Conservation (phyloP, 2,113 vertebrate species). For the Todiramphus chloris region DNA sequence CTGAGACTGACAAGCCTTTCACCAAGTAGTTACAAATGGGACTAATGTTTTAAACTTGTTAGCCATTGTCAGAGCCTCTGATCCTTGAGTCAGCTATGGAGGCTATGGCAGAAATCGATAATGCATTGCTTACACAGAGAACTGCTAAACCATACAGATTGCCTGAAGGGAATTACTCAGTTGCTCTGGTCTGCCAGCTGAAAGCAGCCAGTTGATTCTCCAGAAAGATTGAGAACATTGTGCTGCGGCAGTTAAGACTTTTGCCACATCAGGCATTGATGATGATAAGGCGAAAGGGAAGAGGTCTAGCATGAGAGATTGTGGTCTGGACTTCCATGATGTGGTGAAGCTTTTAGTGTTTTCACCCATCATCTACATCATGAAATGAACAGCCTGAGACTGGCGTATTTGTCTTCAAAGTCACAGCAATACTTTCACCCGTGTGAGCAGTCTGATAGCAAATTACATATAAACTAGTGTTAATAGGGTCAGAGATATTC, state of each 20-base stretch:
- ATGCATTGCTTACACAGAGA: conserved; percentile 71
- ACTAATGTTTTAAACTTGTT: conserved; percentile 85
- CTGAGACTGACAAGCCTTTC: conserved; percentile 77
- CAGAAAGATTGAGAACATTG: conserved; percentile 47
- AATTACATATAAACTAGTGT: background rate
- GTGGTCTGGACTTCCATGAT: background rate
- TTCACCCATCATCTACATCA: background rate
- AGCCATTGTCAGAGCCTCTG: conserved; percentile 78
- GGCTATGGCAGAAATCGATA: conserved; percentile 77
- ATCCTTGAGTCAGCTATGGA: conserved; percentile 76
- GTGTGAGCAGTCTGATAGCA: conserved; percentile 19
- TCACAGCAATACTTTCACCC: background rate
- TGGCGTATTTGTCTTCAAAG: background rate
- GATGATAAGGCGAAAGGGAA: background rate
- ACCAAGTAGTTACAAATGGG: conserved; percentile 78
- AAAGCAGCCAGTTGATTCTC: conserved; percentile 67
- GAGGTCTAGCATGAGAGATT: background rate
- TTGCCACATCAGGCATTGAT: conserved; percentile 14
- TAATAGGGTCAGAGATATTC: background rate
- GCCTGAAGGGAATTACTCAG: conserved; percentile 69
- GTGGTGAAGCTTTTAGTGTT: background rate
- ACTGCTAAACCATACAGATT: conserved; percentile 75
- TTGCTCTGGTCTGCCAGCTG: conserved; percentile 65
- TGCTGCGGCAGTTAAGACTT: conserved; percentile 56
- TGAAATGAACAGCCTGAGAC: background rate